Conservation (phyloP, 1,140 invertebrate genomes). For the Atopsyche davidsoni region DNA sequence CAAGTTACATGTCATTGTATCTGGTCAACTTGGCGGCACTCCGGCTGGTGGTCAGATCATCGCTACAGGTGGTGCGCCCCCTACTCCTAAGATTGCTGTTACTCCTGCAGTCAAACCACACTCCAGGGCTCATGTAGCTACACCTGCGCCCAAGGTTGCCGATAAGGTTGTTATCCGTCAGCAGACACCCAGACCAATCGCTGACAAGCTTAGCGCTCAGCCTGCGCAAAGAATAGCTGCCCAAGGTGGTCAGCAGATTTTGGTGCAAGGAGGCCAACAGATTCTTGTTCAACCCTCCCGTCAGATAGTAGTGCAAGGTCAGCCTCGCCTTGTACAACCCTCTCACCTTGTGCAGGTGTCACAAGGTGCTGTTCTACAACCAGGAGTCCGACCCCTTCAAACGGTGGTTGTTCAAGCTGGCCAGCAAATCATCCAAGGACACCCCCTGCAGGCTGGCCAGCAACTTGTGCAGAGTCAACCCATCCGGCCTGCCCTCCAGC, state of each 20-base stretch:
- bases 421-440: slow-evolving; percentile 18
- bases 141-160: slow-evolving; percentile 5
- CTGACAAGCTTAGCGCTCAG: not conserved
- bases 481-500: slow-evolving; percentile 14
- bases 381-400: slow-evolving; percentile 31
- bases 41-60: slow-evolving; percentile 27
- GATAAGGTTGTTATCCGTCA: slow-evolving; percentile 21
- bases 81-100: slow-evolving; percentile 27
- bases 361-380: slow-evolving; percentile 22
- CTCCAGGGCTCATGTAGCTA: slow-evolving; percentile 12
- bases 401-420: slow-evolving; percentile 39
- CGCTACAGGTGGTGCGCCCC: slow-evolving; percentile 23
- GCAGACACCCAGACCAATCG: slow-evolving; percentile 4
- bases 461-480: slow-evolving; percentile 34
- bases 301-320: slow-evolving; percentile 38
- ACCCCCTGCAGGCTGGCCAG: slow-evolving; percentile 15
- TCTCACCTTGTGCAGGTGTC: slow-evolving; percentile 21
- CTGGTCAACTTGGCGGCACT: slow-evolving; percentile 36
- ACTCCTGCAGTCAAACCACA: slow-evolving; percentile 22
- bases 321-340: slow-evolving; percentile 30
- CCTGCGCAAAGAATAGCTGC: slow-evolving; percentile 15
- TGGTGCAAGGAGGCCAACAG: slow-evolving; percentile 35
- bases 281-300: slow-evolving; percentile 33
- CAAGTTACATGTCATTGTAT: slow-evolving; percentile 75
- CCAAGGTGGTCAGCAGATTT: slow-evolving; percentile 34